Base-by-base conservation (phyloP, 2,888 invertebrate genomes). In the Homarus gammarus region DNA sequence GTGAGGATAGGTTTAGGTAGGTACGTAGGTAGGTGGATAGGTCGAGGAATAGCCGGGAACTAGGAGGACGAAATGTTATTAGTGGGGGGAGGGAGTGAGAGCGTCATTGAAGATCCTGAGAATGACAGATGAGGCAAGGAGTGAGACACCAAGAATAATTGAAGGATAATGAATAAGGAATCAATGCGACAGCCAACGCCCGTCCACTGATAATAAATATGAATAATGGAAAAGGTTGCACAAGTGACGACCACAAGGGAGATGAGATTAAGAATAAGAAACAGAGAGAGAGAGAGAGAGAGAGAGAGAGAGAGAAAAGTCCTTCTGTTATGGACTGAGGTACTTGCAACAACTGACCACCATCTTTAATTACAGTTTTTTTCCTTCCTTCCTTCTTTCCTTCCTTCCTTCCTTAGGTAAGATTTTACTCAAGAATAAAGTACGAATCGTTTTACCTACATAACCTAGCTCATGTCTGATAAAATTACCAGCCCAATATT, bases 51-150 rank as follows among this genome's bases (percentile, higher is more conserved):
- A n/a, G n/a, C n/a, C n/a, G n/a, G n/a, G n/a, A n/a, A n/a, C n/a
- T n/a, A n/a, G 64, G 22, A n/a, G 31, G 64, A 12, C 27, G 27
- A 64, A 64, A 64, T 64, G 64, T 64, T 64, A 64, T 64, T 64
- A 64, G 64, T 27, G 64, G 31, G 27, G 6, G 10, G 31, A 5
- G 27, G n/a, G n/a, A n/a, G n/a, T n/a, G n/a, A n/a, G 64, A 27
- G 27, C 27, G 31, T 1, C 64, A 64, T 64, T 64, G 64, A 64
- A 64, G 64, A 64, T 64, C 64, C 64, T 64, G 27, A 27, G 64
- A 64, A 64, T 64, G 64, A 64, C 64, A 27, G 64, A 64, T n/a
- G 38, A 75, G 75, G 75, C n/a, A 27, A 44, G 44, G 75, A 75
- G 75, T 2, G 75, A 75, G 75, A 27, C 64, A 64, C 27, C 64